Evolutionary conservation across 2,888 invertebrate species (phyloP).

Genomic region (Nebria salina): DNA sequence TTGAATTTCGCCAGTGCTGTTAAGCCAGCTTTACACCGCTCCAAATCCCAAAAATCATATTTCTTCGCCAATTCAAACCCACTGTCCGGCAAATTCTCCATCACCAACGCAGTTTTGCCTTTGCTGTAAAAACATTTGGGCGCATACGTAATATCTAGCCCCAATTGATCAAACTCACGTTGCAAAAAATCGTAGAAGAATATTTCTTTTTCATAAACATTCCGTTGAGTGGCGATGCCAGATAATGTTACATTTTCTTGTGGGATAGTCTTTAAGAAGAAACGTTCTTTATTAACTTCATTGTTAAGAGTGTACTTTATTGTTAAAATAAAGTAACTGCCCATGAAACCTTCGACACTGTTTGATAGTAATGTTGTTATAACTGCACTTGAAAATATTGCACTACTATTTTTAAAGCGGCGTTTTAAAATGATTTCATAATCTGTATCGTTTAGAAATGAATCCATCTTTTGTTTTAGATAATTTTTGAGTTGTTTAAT

Average conservation of each 20-base stretch:
- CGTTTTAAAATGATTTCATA: conserved; percentile 37
- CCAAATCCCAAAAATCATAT: conserved; percentile 61
- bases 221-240: background rate
- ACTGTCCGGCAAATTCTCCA: conserved; percentile 53
- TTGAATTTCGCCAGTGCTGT: conserved; percentile 66
- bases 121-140: conserved; percentile 54
- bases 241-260: background rate
- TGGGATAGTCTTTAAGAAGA: conserved; percentile 7
- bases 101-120: conserved; percentile 51
- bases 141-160: conserved; percentile 52
- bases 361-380: conserved; percentile 39
- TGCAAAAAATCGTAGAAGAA: conserved; percentile 53
- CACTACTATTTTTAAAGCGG: conserved; percentile 25
- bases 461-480: background rate
- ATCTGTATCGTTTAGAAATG: conserved; percentile 36
- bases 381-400: conserved; percentile 36
- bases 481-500: too few relatives aligned
- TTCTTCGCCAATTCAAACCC: conserved; percentile 51
- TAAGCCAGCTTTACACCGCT: conserved; percentile 65
- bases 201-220: conserved; percentile 56
- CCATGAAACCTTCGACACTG: conserved; percentile 49
- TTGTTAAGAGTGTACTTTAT: conserved; percentile 43
- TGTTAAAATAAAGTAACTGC: conserved; percentile 49
- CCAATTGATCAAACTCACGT: conserved; percentile 49
- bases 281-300: background rate